Evolutionary conservation across 2,888 invertebrate species (phyloP).

Genomic region (Andrena bicolor): DNA sequence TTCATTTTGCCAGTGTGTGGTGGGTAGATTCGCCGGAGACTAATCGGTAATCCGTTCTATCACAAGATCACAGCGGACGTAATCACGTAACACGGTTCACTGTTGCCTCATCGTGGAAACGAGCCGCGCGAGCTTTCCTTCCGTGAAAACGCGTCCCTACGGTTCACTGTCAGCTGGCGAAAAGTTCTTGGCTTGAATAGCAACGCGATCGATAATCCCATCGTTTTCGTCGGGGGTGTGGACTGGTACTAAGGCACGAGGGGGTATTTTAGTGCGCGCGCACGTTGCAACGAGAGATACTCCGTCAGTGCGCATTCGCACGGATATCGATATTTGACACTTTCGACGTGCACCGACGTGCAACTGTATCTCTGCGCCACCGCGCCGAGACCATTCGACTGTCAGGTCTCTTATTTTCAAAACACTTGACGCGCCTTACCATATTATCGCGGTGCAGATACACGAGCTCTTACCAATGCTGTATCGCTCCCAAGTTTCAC

Average conservation of each 20-base stretch:
- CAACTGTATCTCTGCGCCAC: background rate
- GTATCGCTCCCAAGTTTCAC: background rate
- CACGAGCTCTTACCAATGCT: background rate
- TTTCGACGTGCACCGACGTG: background rate
- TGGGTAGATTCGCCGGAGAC: background rate
- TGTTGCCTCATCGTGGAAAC: background rate
- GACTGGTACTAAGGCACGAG: slow-evolving; percentile 42
- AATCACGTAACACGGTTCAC: background rate
- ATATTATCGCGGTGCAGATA: background rate
- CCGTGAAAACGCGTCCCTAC: slow-evolving; percentile 24
- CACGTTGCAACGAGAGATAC: slow-evolving; percentile 47
- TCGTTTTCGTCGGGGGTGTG: slow-evolving; percentile 67
- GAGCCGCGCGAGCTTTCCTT: slow-evolving; percentile 1
- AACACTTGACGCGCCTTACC: background rate
- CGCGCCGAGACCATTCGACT: background rate
- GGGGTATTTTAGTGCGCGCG: slow-evolving; percentile 69
- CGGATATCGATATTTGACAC: slow-evolving; percentile 60
- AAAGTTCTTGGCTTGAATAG: slow-evolving; percentile 56
- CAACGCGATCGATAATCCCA: slow-evolving; percentile 67
- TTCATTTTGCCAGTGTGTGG: slow-evolving; percentile 31
- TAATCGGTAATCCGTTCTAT: background rate
- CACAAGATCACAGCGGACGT: slow-evolving; percentile 17
- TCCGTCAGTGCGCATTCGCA: slow-evolving; percentile 57
- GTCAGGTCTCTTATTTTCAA: background rate
- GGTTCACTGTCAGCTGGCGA: slow-evolving; percentile 48